Conservation (phyloP, 2,113 vertebrate genomes). For the Calyptomena viridis region DNA sequence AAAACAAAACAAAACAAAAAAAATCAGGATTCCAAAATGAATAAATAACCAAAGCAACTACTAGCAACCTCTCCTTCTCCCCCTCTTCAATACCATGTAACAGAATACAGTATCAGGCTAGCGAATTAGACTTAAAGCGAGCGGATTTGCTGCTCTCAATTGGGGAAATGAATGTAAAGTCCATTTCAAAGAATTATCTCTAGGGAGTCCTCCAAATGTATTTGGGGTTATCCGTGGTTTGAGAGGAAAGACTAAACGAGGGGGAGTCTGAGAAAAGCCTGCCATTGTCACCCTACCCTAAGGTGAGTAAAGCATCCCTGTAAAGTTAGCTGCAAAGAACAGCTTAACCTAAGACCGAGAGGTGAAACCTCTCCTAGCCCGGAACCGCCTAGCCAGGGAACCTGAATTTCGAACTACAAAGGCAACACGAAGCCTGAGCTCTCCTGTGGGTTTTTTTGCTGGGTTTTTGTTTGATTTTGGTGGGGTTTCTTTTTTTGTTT, state of each 20-base stretch:
- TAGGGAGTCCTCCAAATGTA: constrained; percentile 39
- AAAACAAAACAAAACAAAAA: background rate
- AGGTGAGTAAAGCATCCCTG: constrained; percentile 51
- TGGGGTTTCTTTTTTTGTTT: too few relatives aligned
- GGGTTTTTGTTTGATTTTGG: too few relatives aligned
- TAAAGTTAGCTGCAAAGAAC: constrained; percentile 33
- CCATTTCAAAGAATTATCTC: constrained; percentile 41
- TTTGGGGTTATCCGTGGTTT: constrained; percentile 46
- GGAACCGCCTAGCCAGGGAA: background rate
- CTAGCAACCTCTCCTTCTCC: background rate
- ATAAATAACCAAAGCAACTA: background rate
- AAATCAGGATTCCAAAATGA: background rate
- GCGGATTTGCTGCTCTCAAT: background rate
- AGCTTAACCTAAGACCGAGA: constrained; percentile 38
- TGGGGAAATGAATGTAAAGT: constrained; percentile 9
- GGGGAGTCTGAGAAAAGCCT: constrained; percentile 48
- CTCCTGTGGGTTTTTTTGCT: background rate
- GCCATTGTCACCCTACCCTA: constrained; percentile 27
- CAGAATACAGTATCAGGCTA: constrained; percentile 5
- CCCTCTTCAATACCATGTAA: background rate
- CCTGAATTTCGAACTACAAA: constrained; percentile 18
- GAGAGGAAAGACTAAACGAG: constrained; percentile 27
- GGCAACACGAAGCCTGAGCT: background rate
- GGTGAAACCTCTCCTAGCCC: constrained; percentile 1
- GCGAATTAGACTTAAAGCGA: background rate